phyloP scores from a whole-genome alignment of 2,113 vertebrate genomes.

The Megaceryle maxima region DNA sequence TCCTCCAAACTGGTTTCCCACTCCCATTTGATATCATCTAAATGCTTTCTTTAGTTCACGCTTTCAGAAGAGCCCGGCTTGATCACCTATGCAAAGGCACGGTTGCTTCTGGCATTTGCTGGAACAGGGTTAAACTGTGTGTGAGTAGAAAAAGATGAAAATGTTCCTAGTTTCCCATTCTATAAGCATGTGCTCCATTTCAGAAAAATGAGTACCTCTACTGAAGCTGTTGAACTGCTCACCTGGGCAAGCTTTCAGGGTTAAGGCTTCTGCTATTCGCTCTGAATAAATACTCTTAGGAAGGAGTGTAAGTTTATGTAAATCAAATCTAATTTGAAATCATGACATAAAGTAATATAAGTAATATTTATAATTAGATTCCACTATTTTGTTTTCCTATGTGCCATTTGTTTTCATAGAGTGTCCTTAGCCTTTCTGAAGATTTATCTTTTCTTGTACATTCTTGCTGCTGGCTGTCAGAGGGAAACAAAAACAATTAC shows the following conservation, averaged over 20 bases:
- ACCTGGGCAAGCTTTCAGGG: neutral
- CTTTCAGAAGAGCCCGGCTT: neutral
- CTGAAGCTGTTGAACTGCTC: neutral
- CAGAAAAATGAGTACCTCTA: neutral
- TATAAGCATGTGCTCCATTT: neutral
- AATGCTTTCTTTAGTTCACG: neutral
- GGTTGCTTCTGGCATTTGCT: neutral
- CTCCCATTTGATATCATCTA: neutral
- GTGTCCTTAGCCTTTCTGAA: neutral
- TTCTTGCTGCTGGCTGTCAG: constrained; percentile 17
- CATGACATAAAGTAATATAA: neutral
- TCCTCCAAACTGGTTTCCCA: neutral
- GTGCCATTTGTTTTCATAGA: neutral
- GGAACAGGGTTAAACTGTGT: neutral
- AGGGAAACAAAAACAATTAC: constrained; percentile 26
- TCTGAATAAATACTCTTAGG: neutral
- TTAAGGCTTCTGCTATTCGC: neutral
- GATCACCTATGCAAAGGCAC: neutral
- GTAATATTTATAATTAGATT: neutral
- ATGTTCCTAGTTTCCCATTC: neutral
- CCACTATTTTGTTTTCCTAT: neutral
- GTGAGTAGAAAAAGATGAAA: neutral
- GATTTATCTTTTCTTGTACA: neutral
- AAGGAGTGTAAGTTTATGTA: neutral
- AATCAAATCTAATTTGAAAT: neutral